Evolutionary conservation across 2,113 vertebrate genomes (phyloP).

Genomic region (Ia io): DNA sequence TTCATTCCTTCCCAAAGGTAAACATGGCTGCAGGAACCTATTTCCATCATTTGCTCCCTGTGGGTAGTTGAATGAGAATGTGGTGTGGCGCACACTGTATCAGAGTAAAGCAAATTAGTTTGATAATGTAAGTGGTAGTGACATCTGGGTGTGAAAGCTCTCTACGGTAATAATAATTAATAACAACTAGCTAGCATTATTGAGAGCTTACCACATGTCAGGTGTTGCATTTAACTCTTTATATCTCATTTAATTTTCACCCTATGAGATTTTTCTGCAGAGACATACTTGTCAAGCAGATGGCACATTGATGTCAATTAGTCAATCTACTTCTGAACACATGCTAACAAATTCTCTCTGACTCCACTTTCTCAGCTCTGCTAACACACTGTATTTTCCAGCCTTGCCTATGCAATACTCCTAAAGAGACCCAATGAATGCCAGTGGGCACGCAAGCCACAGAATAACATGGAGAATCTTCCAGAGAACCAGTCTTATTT

Average conservation of each 20-base stretch:
- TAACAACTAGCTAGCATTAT: not conserved
- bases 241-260: conserved; percentile 44
- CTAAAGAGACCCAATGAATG: not conserved
- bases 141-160: conserved; percentile 16
- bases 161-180: conserved; percentile 13
- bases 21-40: not conserved
- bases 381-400: not conserved
- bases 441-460: not conserved
- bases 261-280: not conserved
- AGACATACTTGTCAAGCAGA: conserved; percentile 11
- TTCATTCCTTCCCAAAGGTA: conserved; percentile 24
- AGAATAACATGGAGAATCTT: not conserved
- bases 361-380: not conserved
- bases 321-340: not conserved
- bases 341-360: not conserved
- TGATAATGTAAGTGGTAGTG: not conserved
- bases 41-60: not conserved
- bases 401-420: not conserved
- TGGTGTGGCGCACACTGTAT: not conserved
- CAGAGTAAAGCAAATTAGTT: conserved; percentile 23
- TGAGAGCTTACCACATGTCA: not conserved
- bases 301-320: conserved; percentile 4
- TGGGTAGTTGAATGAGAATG: not conserved
- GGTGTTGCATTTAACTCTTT: conserved; percentile 1
- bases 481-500: not conserved